A percentile compares a stretch with the other conserved stretches of the same genome.
Conservation (phyloP, 2,888 invertebrate species). For the Hypselothyrea guttata region DNA sequence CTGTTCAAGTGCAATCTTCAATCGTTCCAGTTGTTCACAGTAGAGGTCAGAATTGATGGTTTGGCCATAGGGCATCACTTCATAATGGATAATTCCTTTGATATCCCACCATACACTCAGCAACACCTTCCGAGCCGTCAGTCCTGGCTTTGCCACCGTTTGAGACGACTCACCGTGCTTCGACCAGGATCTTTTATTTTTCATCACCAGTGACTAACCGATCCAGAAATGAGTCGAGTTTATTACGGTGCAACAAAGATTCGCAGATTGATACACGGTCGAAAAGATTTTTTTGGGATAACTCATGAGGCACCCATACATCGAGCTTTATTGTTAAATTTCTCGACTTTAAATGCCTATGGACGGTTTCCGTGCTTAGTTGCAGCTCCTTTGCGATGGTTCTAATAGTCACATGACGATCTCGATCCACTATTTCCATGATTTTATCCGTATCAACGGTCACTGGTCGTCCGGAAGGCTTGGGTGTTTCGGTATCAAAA, state of each 20-base stretch:
- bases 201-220: conserved; percentile 1
- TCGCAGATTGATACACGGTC: conserved; percentile 6
- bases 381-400: conserved; percentile 13
- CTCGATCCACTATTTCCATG: conserved; percentile 9
- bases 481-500: conserved; percentile 6
- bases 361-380: conserved; percentile 5
- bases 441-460: conserved; percentile 5
- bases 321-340: conserved; percentile 1
- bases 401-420: conserved; percentile 13
- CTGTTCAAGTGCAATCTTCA: conserved; percentile 37
- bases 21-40: conserved; percentile 32
- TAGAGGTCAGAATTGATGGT: conserved; percentile 28
- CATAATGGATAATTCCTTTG: conserved; percentile 15
- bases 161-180: conserved; percentile 2
- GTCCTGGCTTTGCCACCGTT: conserved; percentile 22
- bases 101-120: conserved; percentile 1
- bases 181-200: conserved; percentile 15
- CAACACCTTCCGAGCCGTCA: conserved; percentile 14
- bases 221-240: conserved; percentile 1
- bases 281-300: conserved; percentile 2
- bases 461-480: conserved; percentile 5
- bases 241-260: conserved; percentile 1
- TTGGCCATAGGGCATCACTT: conserved; percentile 20
- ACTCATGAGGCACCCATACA: conserved; percentile 2
- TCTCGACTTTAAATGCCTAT: conserved; percentile 5